Conservation (phyloP, 2,888 invertebrate genomes). For the Bruchidius siliquastri region DNA sequence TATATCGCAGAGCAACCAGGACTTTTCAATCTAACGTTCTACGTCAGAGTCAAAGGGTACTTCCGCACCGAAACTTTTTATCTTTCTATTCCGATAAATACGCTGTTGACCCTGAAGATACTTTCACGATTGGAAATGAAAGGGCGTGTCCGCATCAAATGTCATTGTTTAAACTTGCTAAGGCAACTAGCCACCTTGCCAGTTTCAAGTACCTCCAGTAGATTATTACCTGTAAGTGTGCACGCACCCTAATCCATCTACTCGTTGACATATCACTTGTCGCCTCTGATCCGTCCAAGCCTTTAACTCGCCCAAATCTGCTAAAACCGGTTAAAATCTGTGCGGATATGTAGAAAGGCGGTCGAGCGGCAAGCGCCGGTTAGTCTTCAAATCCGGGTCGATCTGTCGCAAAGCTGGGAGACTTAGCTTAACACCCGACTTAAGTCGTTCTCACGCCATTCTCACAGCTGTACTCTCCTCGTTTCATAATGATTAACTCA, state of each 20-base stretch:
- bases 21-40: no score
- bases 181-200: no score
- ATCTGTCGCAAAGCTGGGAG: slow-evolving; percentile 27
- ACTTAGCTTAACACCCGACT: slow-evolving; percentile 28
- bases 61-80: no score
- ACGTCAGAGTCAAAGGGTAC: no score
- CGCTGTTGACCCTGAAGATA: no score
- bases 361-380: slow-evolving; percentile 16
- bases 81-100: no score
- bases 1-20: no score
- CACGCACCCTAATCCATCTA: neutral
- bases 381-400: slow-evolving; percentile 28
- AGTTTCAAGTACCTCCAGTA: no score
- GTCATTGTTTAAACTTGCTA: no score
- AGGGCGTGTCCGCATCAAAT: no score
- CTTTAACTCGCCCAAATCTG: neutral
- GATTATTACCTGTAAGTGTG: no score
- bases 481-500: neutral
- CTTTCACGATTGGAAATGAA: no score
- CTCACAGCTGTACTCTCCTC: neutral
- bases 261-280: neutral
- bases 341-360: neutral
- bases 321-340: neutral
- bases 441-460: slow-evolving; percentile 21
- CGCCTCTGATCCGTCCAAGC: neutral